phyloP scores from a whole-genome alignment of 92 coral and sea anemone species.

The Phymanthus crucifer region DNA sequence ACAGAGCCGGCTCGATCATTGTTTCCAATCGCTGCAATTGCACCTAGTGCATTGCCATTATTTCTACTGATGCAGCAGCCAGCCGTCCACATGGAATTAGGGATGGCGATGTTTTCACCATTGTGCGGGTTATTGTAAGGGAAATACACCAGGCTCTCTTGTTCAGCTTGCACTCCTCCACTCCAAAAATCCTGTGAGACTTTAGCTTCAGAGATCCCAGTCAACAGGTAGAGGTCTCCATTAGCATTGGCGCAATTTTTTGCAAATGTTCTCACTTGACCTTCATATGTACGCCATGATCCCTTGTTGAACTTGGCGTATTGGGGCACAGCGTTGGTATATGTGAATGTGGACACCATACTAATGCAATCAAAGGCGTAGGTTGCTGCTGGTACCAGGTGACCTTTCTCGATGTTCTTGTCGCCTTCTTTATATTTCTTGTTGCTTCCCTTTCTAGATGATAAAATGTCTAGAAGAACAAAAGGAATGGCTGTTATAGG shows the following conservation, averaged over 20 bases:
- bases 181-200: too few species aligned
- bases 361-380: constrained; percentile 17
- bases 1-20: background rate
- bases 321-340: constrained; percentile 45
- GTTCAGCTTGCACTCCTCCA: background rate
- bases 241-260: background rate
- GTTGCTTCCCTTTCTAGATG: background rate
- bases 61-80: constrained; percentile 6
- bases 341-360: constrained; percentile 35
- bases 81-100: constrained; percentile 47
- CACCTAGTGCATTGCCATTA: background rate
- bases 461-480: too few species aligned
- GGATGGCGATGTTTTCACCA: background rate
- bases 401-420: constrained; percentile 10
- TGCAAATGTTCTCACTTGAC: constrained; percentile 11
- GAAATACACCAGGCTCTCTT: background rate
- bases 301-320: constrained; percentile 30
- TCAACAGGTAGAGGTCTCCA: constrained; percentile 27
- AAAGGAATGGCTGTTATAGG: too few species aligned
- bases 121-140: background rate
- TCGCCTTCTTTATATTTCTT: background rate
- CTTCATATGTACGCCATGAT: constrained; percentile 21
- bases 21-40: constrained; percentile 27
- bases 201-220: constrained; percentile 23
- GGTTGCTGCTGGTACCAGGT: constrained; percentile 22